Conservation (phyloP, 2,797 vertebrate genomes). For the Hippoglossus hippoglossus region DNA sequence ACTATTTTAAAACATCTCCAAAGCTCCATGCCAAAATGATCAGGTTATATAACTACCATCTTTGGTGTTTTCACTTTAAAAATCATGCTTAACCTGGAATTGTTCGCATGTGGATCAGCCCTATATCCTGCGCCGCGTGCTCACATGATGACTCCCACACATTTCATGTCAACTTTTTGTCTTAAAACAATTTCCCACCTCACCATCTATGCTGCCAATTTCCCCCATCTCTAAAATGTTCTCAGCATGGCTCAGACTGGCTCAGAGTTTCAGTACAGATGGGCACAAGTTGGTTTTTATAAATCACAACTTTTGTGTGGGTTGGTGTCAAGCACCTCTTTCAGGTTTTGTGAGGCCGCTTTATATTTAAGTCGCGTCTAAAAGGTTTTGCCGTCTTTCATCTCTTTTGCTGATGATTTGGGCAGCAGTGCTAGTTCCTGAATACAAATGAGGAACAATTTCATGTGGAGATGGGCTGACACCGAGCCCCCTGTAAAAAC, state of each 20-base stretch:
- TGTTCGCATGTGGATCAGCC: no score
- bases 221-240: not conserved
- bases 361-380: not conserved
- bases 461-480: slow-evolving; percentile 1
- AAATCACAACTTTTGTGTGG: not conserved
- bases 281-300: not conserved
- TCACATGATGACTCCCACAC: no score
- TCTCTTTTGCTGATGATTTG: slow-evolving; percentile 22
- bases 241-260: no score
- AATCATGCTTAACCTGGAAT: no score
- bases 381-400: slow-evolving; percentile 13
- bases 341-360: not conserved
- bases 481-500: slow-evolving; percentile 5
- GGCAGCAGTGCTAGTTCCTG: not conserved
- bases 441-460: slow-evolving; percentile 34
- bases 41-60: not conserved
- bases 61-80: no score
- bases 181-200: not conserved
- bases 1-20: not conserved
- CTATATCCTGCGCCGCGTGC: not conserved
- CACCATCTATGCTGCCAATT: no score
- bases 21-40: not conserved
- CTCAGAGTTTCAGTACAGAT: not conserved
- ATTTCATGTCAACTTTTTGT: no score
- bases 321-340: not conserved